Evolutionary conservation across 2,797 vertebrate genomes (phyloP).

Genomic region (Lepilemur ruficaudatus): DNA sequence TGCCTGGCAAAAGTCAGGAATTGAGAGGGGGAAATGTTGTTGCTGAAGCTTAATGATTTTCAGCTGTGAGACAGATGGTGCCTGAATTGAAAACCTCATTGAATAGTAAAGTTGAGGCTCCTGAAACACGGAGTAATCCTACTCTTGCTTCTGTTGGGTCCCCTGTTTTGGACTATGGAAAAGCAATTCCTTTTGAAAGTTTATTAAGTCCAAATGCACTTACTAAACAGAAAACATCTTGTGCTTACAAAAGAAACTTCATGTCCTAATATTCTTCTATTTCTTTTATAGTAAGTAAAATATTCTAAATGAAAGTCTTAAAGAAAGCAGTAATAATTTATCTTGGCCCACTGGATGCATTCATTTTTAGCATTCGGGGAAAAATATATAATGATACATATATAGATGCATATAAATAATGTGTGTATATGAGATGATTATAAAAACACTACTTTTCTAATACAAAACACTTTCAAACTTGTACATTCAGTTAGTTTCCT

Average conservation of each 20-base stretch:
- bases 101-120: not conserved
- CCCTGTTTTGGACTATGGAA: not conserved
- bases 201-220: not conserved
- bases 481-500: not conserved
- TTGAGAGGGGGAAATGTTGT: not conserved
- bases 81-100: not conserved
- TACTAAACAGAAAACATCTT: not conserved
- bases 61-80: slow-evolving; percentile 35
- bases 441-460: not conserved
- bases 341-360: not conserved
- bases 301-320: not conserved
- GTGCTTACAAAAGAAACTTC: not conserved
- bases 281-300: slow-evolving; percentile 8
- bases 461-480: not conserved
- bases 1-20: slow-evolving; percentile 26
- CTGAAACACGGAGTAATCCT: not conserved
- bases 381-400: not conserved
- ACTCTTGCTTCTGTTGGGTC: not conserved
- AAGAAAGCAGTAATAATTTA: not conserved
- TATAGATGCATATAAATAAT: not conserved
- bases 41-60: slow-evolving; percentile 36
- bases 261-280: not conserved
- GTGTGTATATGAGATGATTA: not conserved
- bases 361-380: not conserved
- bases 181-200: not conserved